These are phyloP conservation scores for Callyntrura guangdongensis DNA, from an alignment of 2,888 invertebrate genomes.

Conservation along the genomic window DNA sequence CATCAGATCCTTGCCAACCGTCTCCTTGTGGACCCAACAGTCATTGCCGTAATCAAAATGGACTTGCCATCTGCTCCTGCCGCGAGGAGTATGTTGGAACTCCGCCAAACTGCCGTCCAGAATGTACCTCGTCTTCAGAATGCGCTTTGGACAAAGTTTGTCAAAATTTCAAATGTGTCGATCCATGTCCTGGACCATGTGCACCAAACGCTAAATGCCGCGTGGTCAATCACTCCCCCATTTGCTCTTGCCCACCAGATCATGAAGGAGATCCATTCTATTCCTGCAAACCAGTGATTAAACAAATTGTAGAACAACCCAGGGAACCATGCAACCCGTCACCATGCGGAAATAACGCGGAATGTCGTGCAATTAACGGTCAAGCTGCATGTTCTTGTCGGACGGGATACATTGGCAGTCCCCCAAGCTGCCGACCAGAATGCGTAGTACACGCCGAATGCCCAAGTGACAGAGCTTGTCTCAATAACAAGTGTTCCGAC, in stretches of 20 bases:
- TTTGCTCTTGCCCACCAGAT: conserved; percentile 85
- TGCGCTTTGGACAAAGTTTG: conserved; percentile 83
- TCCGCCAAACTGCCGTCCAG: conserved; percentile 89
- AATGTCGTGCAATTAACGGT: conserved; percentile 91
- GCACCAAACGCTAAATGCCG: conserved; percentile 87
- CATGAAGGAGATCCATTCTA: conserved; percentile 88
- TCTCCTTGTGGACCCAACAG: conserved; percentile 90
- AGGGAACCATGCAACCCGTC: conserved; percentile 93
- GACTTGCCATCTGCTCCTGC: conserved; percentile 88
- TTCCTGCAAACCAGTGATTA: conserved; percentile 92
- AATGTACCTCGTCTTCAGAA: conserved; percentile 89
- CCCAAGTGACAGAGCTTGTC: conserved; percentile 89
- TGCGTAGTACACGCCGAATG: conserved; percentile 87
- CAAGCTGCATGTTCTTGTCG: conserved; percentile 89
- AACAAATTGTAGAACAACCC: conserved; percentile 87
- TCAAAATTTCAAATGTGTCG: conserved; percentile 82
- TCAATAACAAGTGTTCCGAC: conserved; percentile 92
- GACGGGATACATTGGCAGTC: conserved; percentile 76
- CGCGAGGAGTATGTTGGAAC: conserved; percentile 84
- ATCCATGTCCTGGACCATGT: conserved; percentile 89
- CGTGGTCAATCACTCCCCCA: conserved; percentile 85
- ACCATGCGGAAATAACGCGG: conserved; percentile 92
- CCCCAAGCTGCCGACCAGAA: conserved; percentile 80
- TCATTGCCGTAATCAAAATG: conserved; percentile 89
- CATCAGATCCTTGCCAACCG: conserved; percentile 90